Evolutionary conservation across 2,113 vertebrate genomes (phyloP), one percentile per base, ranked within the genome.

Genomic region (Rhinopomastus cyanomelas): DNA sequence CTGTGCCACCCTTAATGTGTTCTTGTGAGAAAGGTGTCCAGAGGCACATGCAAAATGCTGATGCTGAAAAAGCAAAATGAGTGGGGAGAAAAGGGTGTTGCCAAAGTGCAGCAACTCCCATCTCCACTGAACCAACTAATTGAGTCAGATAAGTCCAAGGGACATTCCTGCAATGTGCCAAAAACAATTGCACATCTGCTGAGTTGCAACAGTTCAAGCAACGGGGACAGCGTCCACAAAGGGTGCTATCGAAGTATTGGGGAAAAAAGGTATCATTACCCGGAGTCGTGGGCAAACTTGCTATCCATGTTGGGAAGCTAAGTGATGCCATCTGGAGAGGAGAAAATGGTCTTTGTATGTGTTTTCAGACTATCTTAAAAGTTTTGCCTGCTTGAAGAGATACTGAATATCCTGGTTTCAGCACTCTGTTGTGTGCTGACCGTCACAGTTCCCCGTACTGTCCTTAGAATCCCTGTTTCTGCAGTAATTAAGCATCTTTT

Each of bases 151-250:
- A 73, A 83, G 36, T 61, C 11, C 14, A 39, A 9, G 14, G 19
- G 16, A 23, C 30, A 34, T 64, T 39, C 55, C 52, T 77, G 25
- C 21, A 15, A 5, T 1, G 2, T 73, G 30, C 25, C 68, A 83
- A 57, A 53, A 77, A 26, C 36, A 73, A 73, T 77, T 88, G 32
- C 0, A 0, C 2, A 0, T 60, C 49, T 22, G 3, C 51, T 46
- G 30, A 34, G 32, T 83, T 66, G 27, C 39, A 22, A 56, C 49
- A 61, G 39, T 26, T 52, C 20, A 21, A 73, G 59, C 6, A 57
- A 18, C 49, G 30, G 10, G 5, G 64, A 53, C 11, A 1, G 2
- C 27, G 8, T 36, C 39, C 51, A 57, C 17, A 73, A 76, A 61
- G 6, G 14, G 14, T 2, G 0, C 16, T 39, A 22, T 8, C 12